Evolutionary conservation across 1,140 invertebrate species (phyloP), one percentile per base, ranked within the genome.

Genomic region (Pogonognathellus flavescens): DNA sequence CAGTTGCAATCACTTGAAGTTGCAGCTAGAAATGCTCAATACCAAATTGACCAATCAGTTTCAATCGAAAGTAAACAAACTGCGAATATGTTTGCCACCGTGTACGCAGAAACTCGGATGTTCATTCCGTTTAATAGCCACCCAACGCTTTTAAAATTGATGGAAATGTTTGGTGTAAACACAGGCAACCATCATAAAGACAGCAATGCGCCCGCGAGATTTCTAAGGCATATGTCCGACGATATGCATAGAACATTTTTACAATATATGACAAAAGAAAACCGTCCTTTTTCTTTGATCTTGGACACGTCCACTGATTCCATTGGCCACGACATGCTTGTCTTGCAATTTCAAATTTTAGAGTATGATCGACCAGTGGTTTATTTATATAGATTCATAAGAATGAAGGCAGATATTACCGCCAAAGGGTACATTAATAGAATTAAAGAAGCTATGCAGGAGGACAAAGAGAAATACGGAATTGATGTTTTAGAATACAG

Each of bases 251-350:
- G 50, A 72, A 11, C 7, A 1, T n/a, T 84, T 13, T 70, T 85
- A 10, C 49, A 6, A 31, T 18, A 80, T 80, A 5, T 85, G 2
- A 41, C 25, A 1, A 80, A 80, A 59, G 16, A 80, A 41, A 70
- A 70, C 13, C 50, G 50, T 31, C 84, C 66, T 2, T 41, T 85
- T 25, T 85, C 66, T 2, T 18, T 85, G 13, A 80, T 85, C 1
- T 1, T 85, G 60, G 84, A 85, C 57, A 85, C 84, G 13, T 70
- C 84, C 1, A 60, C 55, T 52, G 66, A 85, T 25, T 16, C 14
- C 0, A 7, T 80, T 10, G 66, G 84, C 7, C 3, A 80, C n/a
- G 84, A 85, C 41, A 41, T 76, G 18, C 53, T 85, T 2, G 70
- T 53, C 1, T 4, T 85, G 14, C 31, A 52, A 66, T 13, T 85